Evolutionary conservation across 1,140 invertebrate species (phyloP).

Genomic region (Aphelinus certus): DNA sequence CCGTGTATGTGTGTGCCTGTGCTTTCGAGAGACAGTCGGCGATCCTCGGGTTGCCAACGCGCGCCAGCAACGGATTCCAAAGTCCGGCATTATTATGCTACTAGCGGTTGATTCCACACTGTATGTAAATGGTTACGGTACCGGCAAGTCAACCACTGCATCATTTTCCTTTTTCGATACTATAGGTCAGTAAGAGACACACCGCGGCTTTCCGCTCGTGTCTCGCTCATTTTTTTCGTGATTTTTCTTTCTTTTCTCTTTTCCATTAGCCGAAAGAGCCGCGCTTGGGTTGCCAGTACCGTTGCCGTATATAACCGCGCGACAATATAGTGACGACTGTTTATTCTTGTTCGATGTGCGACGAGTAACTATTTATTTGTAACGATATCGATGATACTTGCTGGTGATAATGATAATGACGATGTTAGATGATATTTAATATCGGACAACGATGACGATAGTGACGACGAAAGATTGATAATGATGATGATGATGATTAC

Average conservation of each 20-base stretch:
- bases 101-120: constrained; percentile 19
- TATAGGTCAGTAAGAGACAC: too few relatives aligned
- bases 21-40: not conserved
- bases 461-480: constrained; percentile 47
- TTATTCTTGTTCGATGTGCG: constrained; percentile 55
- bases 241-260: too few relatives aligned
- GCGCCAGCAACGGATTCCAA: constrained; percentile 36
- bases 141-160: constrained; percentile 16
- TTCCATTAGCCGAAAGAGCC: too few relatives aligned
- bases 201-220: too few relatives aligned
- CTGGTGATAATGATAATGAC: constrained; percentile 46
- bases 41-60: constrained; percentile 26
- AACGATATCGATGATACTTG: constrained; percentile 45
- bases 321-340: constrained; percentile 48
- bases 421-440: constrained; percentile 44
- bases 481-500: constrained; percentile 48
- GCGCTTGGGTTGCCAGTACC: constrained; percentile 8
- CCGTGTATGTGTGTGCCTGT: not conserved
- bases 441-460: constrained; percentile 40
- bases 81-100: constrained; percentile 40
- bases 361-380: constrained; percentile 62
- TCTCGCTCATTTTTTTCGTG: too few relatives aligned
- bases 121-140: constrained; percentile 20
- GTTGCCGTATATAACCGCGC: not conserved
- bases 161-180: not conserved